Evolutionary conservation across 2,113 vertebrate species (phyloP), one percentile per base, ranked within the genome.

Genomic region (Triplophysa siluroides): DNA sequence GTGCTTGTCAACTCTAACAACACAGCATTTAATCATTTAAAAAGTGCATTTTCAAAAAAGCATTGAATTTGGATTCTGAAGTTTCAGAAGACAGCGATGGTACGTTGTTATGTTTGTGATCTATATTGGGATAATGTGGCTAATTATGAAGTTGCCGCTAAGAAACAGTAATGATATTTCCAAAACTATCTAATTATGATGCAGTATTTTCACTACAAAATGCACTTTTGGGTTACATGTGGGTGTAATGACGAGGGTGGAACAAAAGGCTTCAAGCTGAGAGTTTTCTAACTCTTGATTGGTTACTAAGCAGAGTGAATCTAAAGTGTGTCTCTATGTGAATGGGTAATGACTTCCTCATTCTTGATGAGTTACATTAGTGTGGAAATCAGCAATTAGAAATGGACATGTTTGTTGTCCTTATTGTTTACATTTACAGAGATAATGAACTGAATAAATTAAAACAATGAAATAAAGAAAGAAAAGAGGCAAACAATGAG

Each of bases 261-360:
- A 18, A 61, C 18, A 21, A 52, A 75, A 38, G 26, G 13, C 61
- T 62, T 77, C 19, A 14, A 76, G 61, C 45, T 52, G 38, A 50
- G 74, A 52, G 12, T 16, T 64, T 18, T 64, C 43, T 33, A 76
- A 76, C 43, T 64, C 50, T 76, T 76, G 61, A 76, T 52, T 64
- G 43, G 41, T 43, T 50, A 19, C 73, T 64, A 23, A 60, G 60
- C 24, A 9, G 41, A 76, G 23, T 29, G 14, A 52, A 50, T 76
- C 73, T 64, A 33, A 50, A 64, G 24, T 76, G 43, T 50, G 23
- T 76, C 41, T 62, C 56, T 21, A 33, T 54, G 24, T 62, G 33
- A 19, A 75, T 61, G 14, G 26, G 29, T 43, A 2, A 73, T 14
- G 29, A 73, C 54, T 73, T 73, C 52, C 29, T 58, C 52, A 21